Evolutionary conservation across 2,888 invertebrate species (phyloP).

Genomic region (Sesamia inferens): DNA sequence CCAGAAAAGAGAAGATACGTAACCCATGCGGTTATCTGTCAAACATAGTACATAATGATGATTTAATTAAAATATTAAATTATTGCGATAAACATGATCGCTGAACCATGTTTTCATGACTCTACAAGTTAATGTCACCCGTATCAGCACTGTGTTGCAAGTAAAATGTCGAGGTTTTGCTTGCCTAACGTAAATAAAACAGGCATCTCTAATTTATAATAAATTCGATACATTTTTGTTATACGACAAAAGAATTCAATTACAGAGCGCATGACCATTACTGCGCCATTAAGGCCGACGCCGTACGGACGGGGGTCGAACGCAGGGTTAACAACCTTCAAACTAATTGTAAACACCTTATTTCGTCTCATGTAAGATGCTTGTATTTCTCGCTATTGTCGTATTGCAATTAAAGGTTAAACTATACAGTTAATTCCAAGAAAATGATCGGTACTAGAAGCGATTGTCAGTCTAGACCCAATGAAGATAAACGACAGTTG

Average conservation of each 20-base stretch:
- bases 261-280: constrained; percentile 34
- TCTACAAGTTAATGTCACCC: not conserved
- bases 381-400: constrained; percentile 43
- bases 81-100: constrained; percentile 19
- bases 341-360: constrained; percentile 53
- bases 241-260: constrained; percentile 33
- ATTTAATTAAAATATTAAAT: constrained; percentile 19
- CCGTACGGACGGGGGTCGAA: constrained; percentile 16
- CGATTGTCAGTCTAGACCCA: constrained; percentile 54
- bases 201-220: constrained; percentile 4
- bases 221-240: constrained; percentile 43
- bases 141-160: not conserved
- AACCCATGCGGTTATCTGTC: constrained; percentile 24
- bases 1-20: constrained; percentile 30
- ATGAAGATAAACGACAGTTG: constrained; percentile 66
- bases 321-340: constrained; percentile 54
- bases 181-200: constrained; percentile 16
- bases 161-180: constrained; percentile 18
- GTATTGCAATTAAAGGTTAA: constrained; percentile 49
- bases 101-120: not conserved
- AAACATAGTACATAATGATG: constrained; percentile 9
- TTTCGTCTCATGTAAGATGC: constrained; percentile 28
- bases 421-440: constrained; percentile 52
- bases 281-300: constrained; percentile 34
- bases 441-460: constrained; percentile 46